A percentile compares a stretch with the other conserved stretches of the same genome.
Evolutionary conservation across 2,888 invertebrate species (phyloP).

Genomic region (Diachrysia chrysitis): DNA sequence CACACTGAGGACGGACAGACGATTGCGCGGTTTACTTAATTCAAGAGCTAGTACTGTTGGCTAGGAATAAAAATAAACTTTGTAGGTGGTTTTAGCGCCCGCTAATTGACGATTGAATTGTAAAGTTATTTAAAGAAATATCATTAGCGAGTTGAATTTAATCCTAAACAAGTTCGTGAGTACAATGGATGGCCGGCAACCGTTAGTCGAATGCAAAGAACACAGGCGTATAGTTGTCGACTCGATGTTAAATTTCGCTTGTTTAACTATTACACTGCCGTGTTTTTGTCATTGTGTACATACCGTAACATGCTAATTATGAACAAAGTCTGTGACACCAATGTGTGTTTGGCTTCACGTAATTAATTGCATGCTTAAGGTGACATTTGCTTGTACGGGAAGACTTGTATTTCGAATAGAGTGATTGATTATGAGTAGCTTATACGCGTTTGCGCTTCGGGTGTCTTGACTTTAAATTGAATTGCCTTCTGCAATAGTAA

Average conservation of each 20-base stretch:
- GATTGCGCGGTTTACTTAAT: conserved; percentile 40
- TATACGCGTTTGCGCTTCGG: conserved; percentile 22
- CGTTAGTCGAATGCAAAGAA: conserved; percentile 53
- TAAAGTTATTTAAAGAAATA: conserved; percentile 27
- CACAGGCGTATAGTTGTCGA: conserved; percentile 59
- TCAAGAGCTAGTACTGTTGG: conserved; percentile 35
- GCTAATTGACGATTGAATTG: conserved; percentile 22
- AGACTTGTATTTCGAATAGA: conserved; percentile 26
- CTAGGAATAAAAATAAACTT: conserved; percentile 18
- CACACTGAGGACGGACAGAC: conserved; percentile 54
- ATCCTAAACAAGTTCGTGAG: conserved; percentile 36
- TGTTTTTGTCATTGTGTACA: conserved; percentile 66
- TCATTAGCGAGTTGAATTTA: conserved; percentile 44
- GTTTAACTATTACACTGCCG: conserved; percentile 65
- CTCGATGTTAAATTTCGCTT: conserved; percentile 68
- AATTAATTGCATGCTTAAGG: conserved; percentile 60
- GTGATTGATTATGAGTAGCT: conserved; percentile 29
- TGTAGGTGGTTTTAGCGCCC: conserved; percentile 25
- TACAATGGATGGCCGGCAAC: conserved; percentile 42
- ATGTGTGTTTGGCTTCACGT: conserved; percentile 59
- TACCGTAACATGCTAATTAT: conserved; percentile 72
- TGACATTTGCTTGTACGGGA: conserved; percentile 43
- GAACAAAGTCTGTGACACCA: conserved; percentile 70
- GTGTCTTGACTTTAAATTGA: conserved; percentile 23
- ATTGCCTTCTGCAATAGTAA: conserved; percentile 35